Conservation (phyloP, 2,888 invertebrate species). For the Eumacrocentrus americanus region DNA sequence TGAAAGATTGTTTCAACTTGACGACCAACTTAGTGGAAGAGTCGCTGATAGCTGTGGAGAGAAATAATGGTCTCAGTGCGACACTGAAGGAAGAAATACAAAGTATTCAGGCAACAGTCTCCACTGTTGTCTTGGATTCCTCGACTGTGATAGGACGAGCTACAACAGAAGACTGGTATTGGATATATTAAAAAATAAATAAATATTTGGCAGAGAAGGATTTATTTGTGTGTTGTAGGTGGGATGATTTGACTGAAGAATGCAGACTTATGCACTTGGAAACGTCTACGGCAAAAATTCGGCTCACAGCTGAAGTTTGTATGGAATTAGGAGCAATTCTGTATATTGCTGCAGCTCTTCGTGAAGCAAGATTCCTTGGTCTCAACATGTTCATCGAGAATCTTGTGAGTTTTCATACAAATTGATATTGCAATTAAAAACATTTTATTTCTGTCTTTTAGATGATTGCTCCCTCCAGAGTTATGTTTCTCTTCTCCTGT, state of each 20-base stretch:
- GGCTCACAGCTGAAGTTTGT: slow-evolving; percentile 78
- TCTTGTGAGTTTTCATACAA: slow-evolving; percentile 77
- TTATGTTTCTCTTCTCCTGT: slow-evolving; percentile 94
- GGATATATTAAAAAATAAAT: too few relatives aligned
- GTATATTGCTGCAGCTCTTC: slow-evolving; percentile 82
- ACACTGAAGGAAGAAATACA: not conserved
- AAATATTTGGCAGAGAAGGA: too few relatives aligned
- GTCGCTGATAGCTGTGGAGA: slow-evolving; percentile 15
- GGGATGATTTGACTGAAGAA: slow-evolving; percentile 74
- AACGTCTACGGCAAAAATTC: slow-evolving; percentile 68
- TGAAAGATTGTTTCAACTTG: slow-evolving; percentile 40
- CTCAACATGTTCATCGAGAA: slow-evolving; percentile 94
- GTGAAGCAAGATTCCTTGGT: slow-evolving; percentile 91
- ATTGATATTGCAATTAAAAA: not conserved
- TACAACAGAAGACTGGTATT: slow-evolving; percentile 17
- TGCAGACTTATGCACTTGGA: slow-evolving; percentile 74
- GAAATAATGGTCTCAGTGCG: slow-evolving; percentile 15
- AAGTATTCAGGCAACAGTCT: slow-evolving; percentile 30
- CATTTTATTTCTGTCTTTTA: slow-evolving; percentile 53
- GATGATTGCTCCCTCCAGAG: slow-evolving; percentile 88
- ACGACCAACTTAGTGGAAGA: slow-evolving; percentile 22
- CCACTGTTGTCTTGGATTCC: slow-evolving; percentile 6
- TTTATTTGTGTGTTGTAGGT: too few relatives aligned
- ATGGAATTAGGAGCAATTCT: slow-evolving; percentile 83
- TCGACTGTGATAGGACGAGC: not conserved